Base-by-base conservation (phyloP, 1,140 invertebrate species). In the Lamellibrachia luymesi region DNA sequence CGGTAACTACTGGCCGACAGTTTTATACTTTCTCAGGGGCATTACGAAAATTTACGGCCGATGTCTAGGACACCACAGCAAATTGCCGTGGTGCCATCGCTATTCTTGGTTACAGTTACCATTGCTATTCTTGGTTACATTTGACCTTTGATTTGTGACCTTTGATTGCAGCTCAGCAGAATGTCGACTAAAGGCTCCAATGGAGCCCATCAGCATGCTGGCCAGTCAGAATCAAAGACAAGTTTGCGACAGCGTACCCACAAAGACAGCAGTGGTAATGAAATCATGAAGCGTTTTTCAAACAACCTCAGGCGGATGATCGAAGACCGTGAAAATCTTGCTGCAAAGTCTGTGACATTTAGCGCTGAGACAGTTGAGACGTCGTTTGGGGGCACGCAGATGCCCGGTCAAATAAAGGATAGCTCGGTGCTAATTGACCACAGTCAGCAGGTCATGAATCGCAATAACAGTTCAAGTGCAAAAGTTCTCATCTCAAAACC, bases 371-470 rank as follows among this genome's bases (percentile, higher is more conserved):
- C 94, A 90, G 94, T 95, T 22, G 95, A 96, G 94, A 96, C 95
- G 89, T 96, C 95, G 50, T 95, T 96, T 51, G 95, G 95, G 91
- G 95, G 95, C 13, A 96, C 95, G 92, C 94, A 95, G 91, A 94
- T 93, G 25, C 51, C 93, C n/a, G 94, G 94, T 13, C 94, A 93
- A 93, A 94, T 95, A 51, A 96, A 95, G 94, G 92, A 95, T 49
- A 93, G 94, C 56, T 92, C 94, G 92, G 94, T 94, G 93, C 89
- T 93, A 51, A 92, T 90, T 92, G 93, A 94, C 64, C 64, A 93
- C 91, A 51, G 22, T 89, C 51, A 92, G 91, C 89, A 93, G 91
- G 93, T 56, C 93, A 50, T 93, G 13, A 80, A 80, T 17, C 64
- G 64, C 13, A 80, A 22, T 93, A 90, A 93, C 90, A 56, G 51